Percentiles rank a stretch among this genome's conserved stretches.
Evolutionary conservation across 2,797 vertebrate genomes (phyloP).

Genomic region (Ctenopoma multispine): DNA sequence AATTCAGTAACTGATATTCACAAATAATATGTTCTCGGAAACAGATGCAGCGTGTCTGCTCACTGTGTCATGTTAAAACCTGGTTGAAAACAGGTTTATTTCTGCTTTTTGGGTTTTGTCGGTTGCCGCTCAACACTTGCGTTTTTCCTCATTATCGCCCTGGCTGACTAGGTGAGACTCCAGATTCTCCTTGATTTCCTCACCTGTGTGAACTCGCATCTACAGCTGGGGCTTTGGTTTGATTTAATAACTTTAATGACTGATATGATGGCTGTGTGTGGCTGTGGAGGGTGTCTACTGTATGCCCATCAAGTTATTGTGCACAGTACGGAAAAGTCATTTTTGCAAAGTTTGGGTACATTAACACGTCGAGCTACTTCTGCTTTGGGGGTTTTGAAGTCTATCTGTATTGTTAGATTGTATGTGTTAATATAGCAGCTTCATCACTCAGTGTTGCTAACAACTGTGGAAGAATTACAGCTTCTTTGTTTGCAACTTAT

Average conservation of each 20-base stretch:
- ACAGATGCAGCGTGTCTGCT: background rate
- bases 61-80: background rate
- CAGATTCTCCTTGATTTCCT: constrained; percentile 9
- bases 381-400: background rate
- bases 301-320: background rate
- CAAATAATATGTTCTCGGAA: background rate
- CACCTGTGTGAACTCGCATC: constrained; percentile 15
- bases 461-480: background rate
- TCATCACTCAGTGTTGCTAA: background rate
- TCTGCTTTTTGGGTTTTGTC: background rate
- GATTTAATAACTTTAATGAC: constrained; percentile 24
- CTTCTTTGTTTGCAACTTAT: background rate
- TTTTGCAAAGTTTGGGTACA: background rate
- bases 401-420: background rate
- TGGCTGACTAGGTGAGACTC: constrained; percentile 5
- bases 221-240: constrained; percentile 2
- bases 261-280: background rate
- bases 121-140: constrained; percentile 13
- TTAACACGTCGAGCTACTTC: no score
- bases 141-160: constrained; percentile 13
- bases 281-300: background rate
- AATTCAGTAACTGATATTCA: background rate
- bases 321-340: background rate
- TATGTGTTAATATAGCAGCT: background rate
- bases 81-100: background rate